phyloP scores from a whole-genome alignment of 2,888 invertebrate genomes.

The Thysanoteuthis rhombus region DNA sequence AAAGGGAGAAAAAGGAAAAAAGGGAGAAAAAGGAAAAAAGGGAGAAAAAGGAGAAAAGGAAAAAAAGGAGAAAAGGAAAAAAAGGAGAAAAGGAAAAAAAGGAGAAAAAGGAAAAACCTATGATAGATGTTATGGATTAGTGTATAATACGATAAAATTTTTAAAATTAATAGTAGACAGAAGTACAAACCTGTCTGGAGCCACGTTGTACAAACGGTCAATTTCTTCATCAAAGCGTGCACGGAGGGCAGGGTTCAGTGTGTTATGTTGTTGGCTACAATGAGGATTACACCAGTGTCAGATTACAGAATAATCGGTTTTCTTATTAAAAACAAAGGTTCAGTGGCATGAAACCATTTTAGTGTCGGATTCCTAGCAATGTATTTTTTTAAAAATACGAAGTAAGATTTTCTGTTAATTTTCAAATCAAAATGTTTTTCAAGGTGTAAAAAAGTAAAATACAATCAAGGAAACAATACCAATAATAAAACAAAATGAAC shows the following conservation, averaged over 20 bases:
- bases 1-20: no score
- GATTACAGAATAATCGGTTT: not conserved
- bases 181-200: slow-evolving; percentile 28
- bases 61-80: no score
- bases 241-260: slow-evolving; percentile 27
- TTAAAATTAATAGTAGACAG: not conserved
- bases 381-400: no score
- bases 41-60: no score
- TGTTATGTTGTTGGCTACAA: slow-evolving; percentile 26
- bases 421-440: not conserved
- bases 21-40: no score
- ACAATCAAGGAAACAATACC: not conserved
- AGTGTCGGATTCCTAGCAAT: not conserved
- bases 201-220: slow-evolving; percentile 31
- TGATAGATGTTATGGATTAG: no score
- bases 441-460: not conserved
- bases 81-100: no score
- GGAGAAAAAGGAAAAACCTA: no score
- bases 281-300: not conserved
- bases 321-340: not conserved
- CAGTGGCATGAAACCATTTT: not conserved
- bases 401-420: not conserved
- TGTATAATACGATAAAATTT: no score
- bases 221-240: slow-evolving; percentile 30
- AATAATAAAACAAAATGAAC: not conserved